A percentile compares a stretch with the other conserved stretches of the same genome.
Conservation (phyloP, 2,113 vertebrate species). For the Lonchura striata region DNA sequence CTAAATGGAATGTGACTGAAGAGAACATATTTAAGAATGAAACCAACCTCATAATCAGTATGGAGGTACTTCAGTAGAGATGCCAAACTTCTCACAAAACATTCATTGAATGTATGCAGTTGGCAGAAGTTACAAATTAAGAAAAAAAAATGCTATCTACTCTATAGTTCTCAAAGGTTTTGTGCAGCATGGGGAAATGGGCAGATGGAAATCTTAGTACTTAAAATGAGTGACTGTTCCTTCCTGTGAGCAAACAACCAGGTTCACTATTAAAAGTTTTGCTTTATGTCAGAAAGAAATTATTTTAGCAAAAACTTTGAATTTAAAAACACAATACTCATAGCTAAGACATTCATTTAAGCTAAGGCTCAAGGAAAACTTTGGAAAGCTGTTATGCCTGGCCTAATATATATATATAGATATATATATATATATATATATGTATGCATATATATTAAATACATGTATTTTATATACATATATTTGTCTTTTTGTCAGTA, state of each 20-base stretch:
- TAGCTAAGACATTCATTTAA: not conserved
- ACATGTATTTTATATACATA: not conserved
- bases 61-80: not conserved
- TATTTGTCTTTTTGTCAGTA: not conserved
- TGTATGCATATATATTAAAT: not conserved
- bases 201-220: not conserved
- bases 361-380: not conserved
- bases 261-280: not conserved
- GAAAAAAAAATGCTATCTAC: not conserved
- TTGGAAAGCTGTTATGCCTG: not conserved
- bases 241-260: not conserved
- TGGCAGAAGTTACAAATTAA: not conserved
- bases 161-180: not conserved
- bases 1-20: not conserved
- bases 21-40: not conserved
- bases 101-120: not conserved
- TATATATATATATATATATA: too few species aligned
- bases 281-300: not conserved
- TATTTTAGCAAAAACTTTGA: not conserved
- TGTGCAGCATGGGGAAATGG: not conserved
- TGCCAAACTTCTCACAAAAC: not conserved
- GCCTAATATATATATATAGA: not conserved
- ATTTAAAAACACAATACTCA: not conserved
- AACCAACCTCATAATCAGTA: not conserved
- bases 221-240: not conserved